These are phyloP conservation scores for Porites lobata DNA, from an alignment of 92 coral and sea anemone species.

Conservation along the genomic window DNA sequence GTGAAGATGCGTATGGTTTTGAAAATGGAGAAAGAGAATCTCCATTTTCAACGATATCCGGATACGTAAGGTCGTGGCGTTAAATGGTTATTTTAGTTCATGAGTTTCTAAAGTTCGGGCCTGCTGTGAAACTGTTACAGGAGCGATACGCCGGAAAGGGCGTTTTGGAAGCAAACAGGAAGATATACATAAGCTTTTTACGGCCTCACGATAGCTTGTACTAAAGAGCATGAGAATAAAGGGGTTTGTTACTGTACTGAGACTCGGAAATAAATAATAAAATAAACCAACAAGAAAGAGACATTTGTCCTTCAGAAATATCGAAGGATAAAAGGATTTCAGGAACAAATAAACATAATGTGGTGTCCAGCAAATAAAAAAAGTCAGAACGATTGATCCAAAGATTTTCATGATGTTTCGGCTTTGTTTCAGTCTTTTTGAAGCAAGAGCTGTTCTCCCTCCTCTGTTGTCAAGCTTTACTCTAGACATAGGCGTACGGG, in stretches of 20 bases:
- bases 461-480: background rate
- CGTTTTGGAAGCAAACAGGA: background rate
- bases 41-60: background rate
- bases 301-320: background rate
- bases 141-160: background rate
- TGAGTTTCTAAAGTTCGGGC: background rate
- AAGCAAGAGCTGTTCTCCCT: background rate
- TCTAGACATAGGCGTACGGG: too few relatives aligned
- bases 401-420: slow-evolving; percentile 12
- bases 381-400: background rate
- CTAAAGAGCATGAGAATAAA: background rate
- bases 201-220: background rate
- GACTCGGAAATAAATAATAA: background rate
- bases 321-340: background rate
- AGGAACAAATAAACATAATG: background rate
- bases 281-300: background rate
- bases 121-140: background rate
- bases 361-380: slow-evolving; percentile 16
- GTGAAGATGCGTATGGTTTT: too few relatives aligned
- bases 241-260: slow-evolving; percentile 4
- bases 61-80: background rate
- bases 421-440: background rate
- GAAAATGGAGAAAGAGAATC: too few relatives aligned
- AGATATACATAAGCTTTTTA: background rate
- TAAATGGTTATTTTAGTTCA: too few relatives aligned